Conservation (phyloP, 1,140 invertebrate species). For the Eumaeus atala region DNA sequence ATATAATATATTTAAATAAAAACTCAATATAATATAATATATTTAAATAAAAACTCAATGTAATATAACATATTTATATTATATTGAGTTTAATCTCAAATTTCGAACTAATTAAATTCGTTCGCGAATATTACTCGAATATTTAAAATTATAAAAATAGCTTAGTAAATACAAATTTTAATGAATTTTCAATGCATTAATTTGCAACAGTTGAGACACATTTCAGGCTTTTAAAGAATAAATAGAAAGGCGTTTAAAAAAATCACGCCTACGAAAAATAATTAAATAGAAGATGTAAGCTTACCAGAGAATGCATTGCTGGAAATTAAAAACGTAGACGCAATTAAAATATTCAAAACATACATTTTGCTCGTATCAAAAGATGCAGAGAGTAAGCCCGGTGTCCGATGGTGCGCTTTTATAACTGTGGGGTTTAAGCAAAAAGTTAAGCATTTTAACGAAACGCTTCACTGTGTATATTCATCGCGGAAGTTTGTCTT, state of each 20-base stretch:
- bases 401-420: not conserved
- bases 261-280: not conserved
- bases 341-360: slow-evolving; percentile 12
- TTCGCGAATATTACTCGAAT: too few relatives aligned
- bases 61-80: too few relatives aligned
- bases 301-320: slow-evolving; percentile 20
- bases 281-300: slow-evolving; percentile 8
- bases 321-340: slow-evolving; percentile 6
- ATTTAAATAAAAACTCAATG: too few relatives aligned
- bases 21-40: too few relatives aligned
- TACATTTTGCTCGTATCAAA: slow-evolving; percentile 20
- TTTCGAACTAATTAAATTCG: too few relatives aligned
- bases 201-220: too few relatives aligned
- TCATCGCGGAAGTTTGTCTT: slow-evolving; percentile 4
- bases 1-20: too few relatives aligned
- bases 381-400: slow-evolving; percentile 16
- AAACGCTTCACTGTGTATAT: not conserved
- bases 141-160: too few relatives aligned
- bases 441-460: not conserved
- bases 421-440: slow-evolving; percentile 2
- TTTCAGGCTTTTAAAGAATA: too few relatives aligned
- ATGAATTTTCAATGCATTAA: too few relatives aligned
- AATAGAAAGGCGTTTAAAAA: not conserved
- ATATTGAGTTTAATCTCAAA: too few relatives aligned
- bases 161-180: too few relatives aligned